Base-by-base conservation (phyloP, 2,113 vertebrate species). In the Micromys minutus region DNA sequence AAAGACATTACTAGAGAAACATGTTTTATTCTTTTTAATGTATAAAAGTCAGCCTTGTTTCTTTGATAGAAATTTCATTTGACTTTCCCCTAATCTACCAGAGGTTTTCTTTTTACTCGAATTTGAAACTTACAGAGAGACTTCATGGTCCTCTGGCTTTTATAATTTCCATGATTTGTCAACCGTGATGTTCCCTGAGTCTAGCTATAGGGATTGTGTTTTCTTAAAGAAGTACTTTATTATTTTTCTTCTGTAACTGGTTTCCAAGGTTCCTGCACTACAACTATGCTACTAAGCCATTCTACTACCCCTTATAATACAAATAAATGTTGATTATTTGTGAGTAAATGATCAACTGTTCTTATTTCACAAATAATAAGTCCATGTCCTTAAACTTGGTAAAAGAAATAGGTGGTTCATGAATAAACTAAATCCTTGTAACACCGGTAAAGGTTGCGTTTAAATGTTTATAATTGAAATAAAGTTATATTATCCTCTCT, bases 171-270 rank as follows among this genome's bases (percentile, higher is more conserved):
- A 7, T 29, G 24, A 7, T 42, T n/a, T 21, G 36, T 9, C n/a
- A 10, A 42, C n/a, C 13, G 9, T 10, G 13, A 42, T 17, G 24
- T 42, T 61, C 3, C n/a, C 55, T 61, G n/a, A 61, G 55, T n/a
- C 55, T 26, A 39, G 24, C n/a, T 42, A 3, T 42, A 42, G 24
- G 19, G n/a, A 42, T 1, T 42, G 55, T 61, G 13, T 26, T 67
- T n/a, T 52, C 21, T 69, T 36, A 34, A 71, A 36, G 36, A 8
- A 55, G 16, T 52, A 36, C 69, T 59, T 81, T 90, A 22, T 91
- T 88, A 15, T 31, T 89, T 52, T 85, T 84, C 93, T 93, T 34
- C 50, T 89, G 13, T 52, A 85, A 21, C 79, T 96, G 89, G 75
- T 74, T 86, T 79, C 71, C 21, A 79, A 95, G 55, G 6, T 29